A percentile compares a stretch with the other conserved stretches of the same genome.
Evolutionary conservation across 2,888 invertebrate species (phyloP).

Genomic region (Pharmacophagus antenor): DNA sequence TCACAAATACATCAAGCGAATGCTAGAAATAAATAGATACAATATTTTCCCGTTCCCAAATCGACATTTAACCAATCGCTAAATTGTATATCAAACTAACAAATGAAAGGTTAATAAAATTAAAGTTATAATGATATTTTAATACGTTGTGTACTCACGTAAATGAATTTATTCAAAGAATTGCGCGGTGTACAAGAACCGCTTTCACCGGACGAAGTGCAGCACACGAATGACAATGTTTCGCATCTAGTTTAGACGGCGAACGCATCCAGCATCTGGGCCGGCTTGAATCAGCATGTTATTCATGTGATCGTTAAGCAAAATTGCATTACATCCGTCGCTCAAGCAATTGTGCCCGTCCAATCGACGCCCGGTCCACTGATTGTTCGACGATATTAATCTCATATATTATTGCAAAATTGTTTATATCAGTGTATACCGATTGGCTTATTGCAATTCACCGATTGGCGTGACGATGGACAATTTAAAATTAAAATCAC

Average conservation of each 20-base stretch:
- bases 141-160: background rate
- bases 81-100: too few species aligned
- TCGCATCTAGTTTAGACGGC: background rate
- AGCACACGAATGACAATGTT: background rate
- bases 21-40: too few species aligned
- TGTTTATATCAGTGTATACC: background rate
- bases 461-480: too few species aligned
- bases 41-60: too few species aligned
- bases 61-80: too few species aligned
- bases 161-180: background rate
- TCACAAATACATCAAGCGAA: too few species aligned
- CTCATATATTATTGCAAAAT: background rate
- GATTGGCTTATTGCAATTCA: background rate
- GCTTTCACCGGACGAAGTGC: background rate
- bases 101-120: too few species aligned
- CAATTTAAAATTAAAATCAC: too few species aligned
- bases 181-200: background rate
- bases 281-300: background rate
- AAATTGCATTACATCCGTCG: conserved; percentile 17
- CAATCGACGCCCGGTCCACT: background rate
- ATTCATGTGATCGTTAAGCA: conserved; percentile 9
- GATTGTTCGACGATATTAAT: background rate
- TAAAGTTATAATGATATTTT: background rate
- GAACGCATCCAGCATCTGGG: conserved; percentile 1
- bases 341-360: conserved; percentile 1